Percentiles rank a stretch among this genome's conserved stretches.
phyloP scores from a whole-genome alignment of 2,113 vertebrate genomes.

The Puma concolor region DNA sequence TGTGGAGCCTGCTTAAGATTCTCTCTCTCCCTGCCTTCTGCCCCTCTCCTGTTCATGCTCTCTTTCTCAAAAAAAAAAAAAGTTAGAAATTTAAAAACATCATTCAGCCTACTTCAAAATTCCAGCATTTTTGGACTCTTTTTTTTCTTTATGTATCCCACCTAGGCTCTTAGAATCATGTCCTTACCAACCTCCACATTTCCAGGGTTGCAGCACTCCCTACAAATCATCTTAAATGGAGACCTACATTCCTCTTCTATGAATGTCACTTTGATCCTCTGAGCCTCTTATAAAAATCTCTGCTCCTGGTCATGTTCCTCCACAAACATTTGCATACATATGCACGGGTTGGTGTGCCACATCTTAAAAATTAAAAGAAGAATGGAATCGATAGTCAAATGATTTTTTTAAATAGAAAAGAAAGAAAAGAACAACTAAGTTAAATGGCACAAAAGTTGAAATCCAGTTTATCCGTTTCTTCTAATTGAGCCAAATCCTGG shows the following conservation, averaged over 20 bases:
- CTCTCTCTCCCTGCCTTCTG: too few relatives aligned
- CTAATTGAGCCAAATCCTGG: conserved; percentile 10
- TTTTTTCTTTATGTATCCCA: background rate
- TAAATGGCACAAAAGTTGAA: conserved; percentile 10
- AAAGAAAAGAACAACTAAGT: background rate
- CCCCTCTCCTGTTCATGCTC: too few relatives aligned
- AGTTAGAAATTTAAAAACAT: background rate
- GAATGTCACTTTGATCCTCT: background rate
- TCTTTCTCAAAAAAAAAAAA: too few relatives aligned
- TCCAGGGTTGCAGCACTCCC: background rate
- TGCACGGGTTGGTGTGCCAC: background rate
- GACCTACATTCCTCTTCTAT: background rate
- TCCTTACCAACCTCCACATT: background rate
- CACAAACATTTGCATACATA: background rate
- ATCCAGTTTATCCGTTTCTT: conserved; percentile 34
- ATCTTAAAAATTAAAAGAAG: background rate
- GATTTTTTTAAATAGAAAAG: conserved; percentile 23
- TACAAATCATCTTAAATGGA: background rate
- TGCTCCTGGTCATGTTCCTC: background rate
- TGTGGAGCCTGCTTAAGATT: too few relatives aligned
- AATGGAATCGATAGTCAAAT: background rate
- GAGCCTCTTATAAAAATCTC: background rate
- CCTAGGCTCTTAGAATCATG: background rate
- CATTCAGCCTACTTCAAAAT: background rate
- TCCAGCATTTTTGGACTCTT: background rate